Base-by-base conservation (phyloP, 2,113 vertebrate species). In the Carlito syrichta region DNA sequence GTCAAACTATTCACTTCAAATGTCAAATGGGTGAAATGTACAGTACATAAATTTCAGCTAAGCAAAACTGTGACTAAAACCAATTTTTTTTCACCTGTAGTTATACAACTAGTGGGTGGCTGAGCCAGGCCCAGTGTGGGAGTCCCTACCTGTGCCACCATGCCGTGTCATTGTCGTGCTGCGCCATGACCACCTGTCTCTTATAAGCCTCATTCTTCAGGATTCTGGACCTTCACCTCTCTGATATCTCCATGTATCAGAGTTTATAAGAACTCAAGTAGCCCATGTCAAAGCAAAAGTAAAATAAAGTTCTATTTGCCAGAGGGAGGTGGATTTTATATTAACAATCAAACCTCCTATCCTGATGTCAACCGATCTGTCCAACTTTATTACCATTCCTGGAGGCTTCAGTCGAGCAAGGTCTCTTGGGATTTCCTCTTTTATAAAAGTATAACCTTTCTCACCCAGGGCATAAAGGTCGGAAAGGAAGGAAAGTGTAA, bases 201-300 rank as follows among this genome's bases (percentile, higher is more conserved):
- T 71, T 68, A n/a, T 71, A 62, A 58, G 23, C 38, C n/a, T 85
- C 20, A 2, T 7, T 62, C 58, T 74, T 4, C 2, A 27, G 58
- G n/a, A 32, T 27, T 20, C 32, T 84, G 9, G 14, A 43, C 50
- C 78, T 71, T 82, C 5, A 22, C 14, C 77, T 43, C 8, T 52
- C 73, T 6, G 5, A 2, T 38, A 56, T 5, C 9, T 89, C n/a
- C n/a, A 54, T 9, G 9, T 40, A 62, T 74, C 23, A 60, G 32
- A 68, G 54, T 54, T 43, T 76, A 35, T 30, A 66, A 91, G 76
- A 84, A 93, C 7, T 77, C 32, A n/a, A 2, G 60, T 2, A 71
- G 45, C 17, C 38, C 13, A 16, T n/a, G 35, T n/a, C 76, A 87
- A 95, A 93, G 17, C 93, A 30, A 96, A 93, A 89, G 68, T n/a